Evolutionary conservation across 2,797 vertebrate species (phyloP), one percentile per base, ranked within the genome.

Genomic region (Phataginus tetradactyla): DNA sequence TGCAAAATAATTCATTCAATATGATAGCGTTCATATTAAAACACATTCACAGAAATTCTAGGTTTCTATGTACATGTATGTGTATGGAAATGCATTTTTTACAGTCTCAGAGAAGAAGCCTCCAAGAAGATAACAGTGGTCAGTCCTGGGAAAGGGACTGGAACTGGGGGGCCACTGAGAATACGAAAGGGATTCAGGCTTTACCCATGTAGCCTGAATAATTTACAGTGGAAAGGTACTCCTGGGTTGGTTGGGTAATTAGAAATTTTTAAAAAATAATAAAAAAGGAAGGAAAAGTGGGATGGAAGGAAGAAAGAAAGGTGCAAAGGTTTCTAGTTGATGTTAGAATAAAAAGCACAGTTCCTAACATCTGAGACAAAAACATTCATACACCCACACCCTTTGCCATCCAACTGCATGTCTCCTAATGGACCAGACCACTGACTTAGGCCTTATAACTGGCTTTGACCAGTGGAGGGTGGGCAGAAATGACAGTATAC

Each of bases 261-360:
- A 68, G 94, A 95, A 92, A 83, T 49, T 45, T 45, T 45, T 45
- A 11, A 11, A 11, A 86, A 87, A 91, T 89, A 59, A 39, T 86
- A 42, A 21, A 45, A 87, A 89, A 55, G 14, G 6, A 27, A 78
- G 57, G 29, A 14, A 20, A 45, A 53, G 25, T 29, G 37, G 68
- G 32, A 89, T 39, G 27, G 15, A 72, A 90, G 14, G 71, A 74
- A 55, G n/a, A 86, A 80, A 59, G 23, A 80, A 81, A 68, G 7
- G 59, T 37, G 13, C 53, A 55, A 72, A 59, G 27, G 32, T 83
- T 92, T 92, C 72, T 39, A 49, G 37, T 37, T 86, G 78, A 23
- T 68, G 13, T 88, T 32, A 77, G 55, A 86, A 77, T 66, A 39
- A 88, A 93, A 79, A 68, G 23, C n/a, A n/a, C 72, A 94, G 27